A percentile compares a stretch with the other conserved stretches of the same genome.
Conservation (phyloP, 2,888 invertebrate species). For the Allolobophora icterica region DNA sequence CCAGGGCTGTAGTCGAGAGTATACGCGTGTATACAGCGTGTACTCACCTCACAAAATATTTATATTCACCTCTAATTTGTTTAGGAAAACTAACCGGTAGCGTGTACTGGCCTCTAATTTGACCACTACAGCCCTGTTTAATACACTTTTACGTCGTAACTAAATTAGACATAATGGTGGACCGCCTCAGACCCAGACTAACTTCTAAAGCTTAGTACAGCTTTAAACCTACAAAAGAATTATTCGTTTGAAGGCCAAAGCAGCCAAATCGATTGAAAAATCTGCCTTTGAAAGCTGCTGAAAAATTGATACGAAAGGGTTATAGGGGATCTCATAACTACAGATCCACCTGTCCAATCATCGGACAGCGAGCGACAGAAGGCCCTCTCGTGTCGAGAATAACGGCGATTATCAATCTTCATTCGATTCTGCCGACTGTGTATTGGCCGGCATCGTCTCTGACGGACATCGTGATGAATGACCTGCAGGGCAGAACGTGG, state of each 20-base stretch:
- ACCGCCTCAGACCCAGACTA: background rate
- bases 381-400: background rate
- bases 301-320: background rate
- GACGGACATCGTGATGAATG: background rate
- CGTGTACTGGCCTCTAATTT: too few species aligned
- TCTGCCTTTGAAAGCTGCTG: background rate
- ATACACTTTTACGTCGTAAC: too few species aligned
- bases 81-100: too few species aligned
- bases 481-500: background rate
- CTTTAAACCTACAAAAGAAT: background rate
- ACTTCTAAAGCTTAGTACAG: background rate
- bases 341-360: background rate
- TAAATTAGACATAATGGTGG: too few species aligned
- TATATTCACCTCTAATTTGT: too few species aligned
- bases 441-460: background rate
- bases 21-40: too few species aligned
- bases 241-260: background rate
- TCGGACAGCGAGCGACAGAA: background rate
- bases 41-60: too few species aligned
- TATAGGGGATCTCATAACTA: background rate
- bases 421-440: background rate
- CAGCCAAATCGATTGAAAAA: background rate
- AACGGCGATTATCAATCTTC: background rate
- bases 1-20: too few species aligned
- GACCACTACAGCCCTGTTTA: too few species aligned